These are phyloP conservation scores for Oedothorax gibbosus DNA, from an alignment of 1,140 invertebrate genomes.

Conservation along the genomic window DNA sequence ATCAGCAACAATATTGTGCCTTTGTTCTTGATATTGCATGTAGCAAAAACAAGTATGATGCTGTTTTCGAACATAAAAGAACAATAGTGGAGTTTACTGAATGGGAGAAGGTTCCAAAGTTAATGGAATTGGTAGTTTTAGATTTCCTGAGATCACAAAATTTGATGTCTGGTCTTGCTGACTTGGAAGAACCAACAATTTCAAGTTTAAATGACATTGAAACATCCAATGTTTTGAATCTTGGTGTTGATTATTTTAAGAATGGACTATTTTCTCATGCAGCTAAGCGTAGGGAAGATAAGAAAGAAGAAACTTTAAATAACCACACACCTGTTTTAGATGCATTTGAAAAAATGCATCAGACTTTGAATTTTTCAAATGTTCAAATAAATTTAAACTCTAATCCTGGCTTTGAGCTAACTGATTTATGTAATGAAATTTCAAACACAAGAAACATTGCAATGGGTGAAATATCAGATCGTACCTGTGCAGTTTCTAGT, in stretches of 20 bases:
- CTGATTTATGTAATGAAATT: not conserved
- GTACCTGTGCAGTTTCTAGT: no score
- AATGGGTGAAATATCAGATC: no score
- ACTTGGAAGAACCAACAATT: not conserved
- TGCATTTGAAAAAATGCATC: no score
- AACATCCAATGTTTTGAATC: constrained; percentile 3
- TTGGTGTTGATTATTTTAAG: constrained; percentile 23
- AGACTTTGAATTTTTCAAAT: not conserved
- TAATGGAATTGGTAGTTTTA: constrained; percentile 71
- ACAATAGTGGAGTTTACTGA: constrained; percentile 75
- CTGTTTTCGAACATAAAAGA: constrained; percentile 71
- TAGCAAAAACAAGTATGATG: constrained; percentile 73
- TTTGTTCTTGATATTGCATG: constrained; percentile 76
- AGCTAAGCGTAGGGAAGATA: constrained; percentile 6
- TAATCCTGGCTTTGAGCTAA: no score
- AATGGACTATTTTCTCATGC: constrained; percentile 53
- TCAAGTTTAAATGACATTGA: not conserved
- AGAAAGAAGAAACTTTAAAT: not conserved
- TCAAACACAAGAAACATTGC: no score
- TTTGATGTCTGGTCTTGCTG: not conserved
- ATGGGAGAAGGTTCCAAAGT: constrained; percentile 71
- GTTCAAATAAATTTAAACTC: not conserved
- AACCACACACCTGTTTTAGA: no score
- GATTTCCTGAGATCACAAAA: constrained; percentile 64
- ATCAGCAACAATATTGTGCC: constrained; percentile 69